Conservation (phyloP, 2,888 invertebrate genomes). For the Stenurella melanura region DNA sequence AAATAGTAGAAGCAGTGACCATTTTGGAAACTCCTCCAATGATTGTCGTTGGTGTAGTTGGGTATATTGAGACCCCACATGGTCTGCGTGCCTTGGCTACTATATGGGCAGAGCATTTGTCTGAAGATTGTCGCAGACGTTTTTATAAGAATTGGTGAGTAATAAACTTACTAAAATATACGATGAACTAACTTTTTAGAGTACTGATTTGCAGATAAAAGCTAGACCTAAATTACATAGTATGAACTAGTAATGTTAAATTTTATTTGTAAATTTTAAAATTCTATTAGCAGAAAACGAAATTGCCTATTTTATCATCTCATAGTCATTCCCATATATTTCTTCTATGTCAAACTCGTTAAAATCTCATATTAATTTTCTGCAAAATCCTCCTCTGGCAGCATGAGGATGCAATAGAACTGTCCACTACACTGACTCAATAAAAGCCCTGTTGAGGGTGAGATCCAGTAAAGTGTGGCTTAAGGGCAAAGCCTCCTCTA, state of each 20-base stretch:
- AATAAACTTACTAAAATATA: background rate
- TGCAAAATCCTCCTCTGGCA: constrained; percentile 81
- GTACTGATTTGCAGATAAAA: too few relatives aligned
- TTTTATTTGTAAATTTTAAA: too few relatives aligned
- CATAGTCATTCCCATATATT: too few relatives aligned
- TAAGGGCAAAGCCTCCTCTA: constrained; percentile 80
- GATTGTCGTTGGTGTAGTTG: constrained; percentile 97
- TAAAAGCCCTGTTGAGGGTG: constrained; percentile 22
- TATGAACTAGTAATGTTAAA: too few relatives aligned
- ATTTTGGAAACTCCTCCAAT: constrained; percentile 98
- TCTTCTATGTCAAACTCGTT: too few relatives aligned
- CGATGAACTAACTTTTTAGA: background rate
- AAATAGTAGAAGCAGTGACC: constrained; percentile 99
- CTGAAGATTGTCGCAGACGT: constrained; percentile 97
- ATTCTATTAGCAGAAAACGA: too few relatives aligned
- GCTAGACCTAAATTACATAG: too few relatives aligned
- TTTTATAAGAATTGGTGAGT: constrained; percentile 99
- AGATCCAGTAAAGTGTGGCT: constrained; percentile 64
- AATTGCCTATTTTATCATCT: too few relatives aligned
- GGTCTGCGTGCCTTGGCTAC: constrained; percentile 96
- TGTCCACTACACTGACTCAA: constrained; percentile 62
- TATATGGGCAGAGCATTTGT: constrained; percentile 99
- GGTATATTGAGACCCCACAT: constrained; percentile 99
- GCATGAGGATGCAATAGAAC: constrained; percentile 78
- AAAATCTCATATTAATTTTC: constrained; percentile 30